phyloP scores from a whole-genome alignment of 2,113 vertebrate species.

The Triplophysa siluroides region DNA sequence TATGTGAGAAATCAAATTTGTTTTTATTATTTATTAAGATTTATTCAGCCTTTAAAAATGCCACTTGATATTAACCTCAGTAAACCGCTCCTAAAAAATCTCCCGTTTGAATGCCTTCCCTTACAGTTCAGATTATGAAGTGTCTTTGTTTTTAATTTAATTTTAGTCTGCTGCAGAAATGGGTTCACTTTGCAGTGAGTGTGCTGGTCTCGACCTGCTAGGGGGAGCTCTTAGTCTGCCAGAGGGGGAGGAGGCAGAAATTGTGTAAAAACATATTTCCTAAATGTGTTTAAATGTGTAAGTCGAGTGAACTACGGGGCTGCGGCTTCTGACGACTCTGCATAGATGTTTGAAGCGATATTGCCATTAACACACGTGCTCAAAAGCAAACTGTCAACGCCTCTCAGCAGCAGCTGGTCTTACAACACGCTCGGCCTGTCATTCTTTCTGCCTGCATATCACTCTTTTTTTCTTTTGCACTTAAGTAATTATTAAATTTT shows the following conservation, averaged over 20 bases:
- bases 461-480: not conserved
- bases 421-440: constrained; percentile 22
- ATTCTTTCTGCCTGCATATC: not conserved
- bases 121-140: not conserved
- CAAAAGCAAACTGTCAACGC: constrained; percentile 53
- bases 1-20: not conserved
- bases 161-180: constrained; percentile 4
- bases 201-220: constrained; percentile 66
- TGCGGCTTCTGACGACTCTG: constrained; percentile 58
- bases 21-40: not conserved
- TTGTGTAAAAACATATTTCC: constrained; percentile 57
- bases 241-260: constrained; percentile 51
- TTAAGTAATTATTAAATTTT: constrained; percentile 17
- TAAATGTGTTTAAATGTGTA: constrained; percentile 59
- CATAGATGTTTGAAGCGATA: constrained; percentile 58
- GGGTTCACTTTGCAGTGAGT: constrained; percentile 39
- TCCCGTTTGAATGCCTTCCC: not conserved
- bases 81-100: not conserved
- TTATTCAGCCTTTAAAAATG: not conserved
- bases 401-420: constrained; percentile 52
- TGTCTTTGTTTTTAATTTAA: not conserved
- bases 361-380: constrained; percentile 50
- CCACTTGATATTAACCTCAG: not conserved
- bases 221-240: constrained; percentile 78
- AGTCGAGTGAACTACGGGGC: constrained; percentile 55